Base-by-base conservation (phyloP, 1,140 invertebrate genomes). In the Augochlora pura region DNA sequence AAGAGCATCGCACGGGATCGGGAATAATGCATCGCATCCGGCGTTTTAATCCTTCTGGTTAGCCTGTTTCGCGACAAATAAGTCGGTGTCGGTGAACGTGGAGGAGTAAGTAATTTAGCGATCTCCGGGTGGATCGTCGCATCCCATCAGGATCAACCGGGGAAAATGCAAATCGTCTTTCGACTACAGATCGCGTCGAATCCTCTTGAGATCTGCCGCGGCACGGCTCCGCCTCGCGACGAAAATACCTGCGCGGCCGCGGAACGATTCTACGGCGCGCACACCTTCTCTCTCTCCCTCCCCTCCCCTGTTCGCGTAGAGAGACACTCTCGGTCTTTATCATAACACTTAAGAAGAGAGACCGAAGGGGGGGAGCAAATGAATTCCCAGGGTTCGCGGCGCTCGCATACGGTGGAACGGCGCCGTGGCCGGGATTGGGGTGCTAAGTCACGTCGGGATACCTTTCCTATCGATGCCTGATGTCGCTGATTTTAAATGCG, bases 51-150 rank as follows among this genome's bases (percentile, higher is more conserved):
- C 62, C 63, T 49, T 38, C 32, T 62, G 46, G 69, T 69, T 57
- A 67, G n/a, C 66, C 62, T 78, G 69, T 78, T 78, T 73, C 71
- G 77, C 62, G 49, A 1, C n/a, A 42, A 59, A 72, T 66, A 27
- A 52, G 46, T 2, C 21, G 62, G 62, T 63, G 54, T 68, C 39
- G 71, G 52, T 52, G 84, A 77, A 86, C 85, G 85, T 86, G 84
- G 67, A 64, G 38, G 64, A 74, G 85, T 86, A 86, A 86, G 84
- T 86, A 86, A 86, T 86, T 86, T 83, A 86, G 82, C 77, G 85
- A 86, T 86, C 74, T 74, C 63, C 73, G 69, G 78, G n/a, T n/a
- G 81, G 77, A 81, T 84, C 73, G 65, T 27, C 64, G 69, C 71
- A 42, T 69, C 64, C 68, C 77, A 84, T 77, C 57, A 57, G 54